These are phyloP conservation scores for Drosophila mayri DNA, from an alignment of 1,140 invertebrate species.

Conservation along the genomic window DNA sequence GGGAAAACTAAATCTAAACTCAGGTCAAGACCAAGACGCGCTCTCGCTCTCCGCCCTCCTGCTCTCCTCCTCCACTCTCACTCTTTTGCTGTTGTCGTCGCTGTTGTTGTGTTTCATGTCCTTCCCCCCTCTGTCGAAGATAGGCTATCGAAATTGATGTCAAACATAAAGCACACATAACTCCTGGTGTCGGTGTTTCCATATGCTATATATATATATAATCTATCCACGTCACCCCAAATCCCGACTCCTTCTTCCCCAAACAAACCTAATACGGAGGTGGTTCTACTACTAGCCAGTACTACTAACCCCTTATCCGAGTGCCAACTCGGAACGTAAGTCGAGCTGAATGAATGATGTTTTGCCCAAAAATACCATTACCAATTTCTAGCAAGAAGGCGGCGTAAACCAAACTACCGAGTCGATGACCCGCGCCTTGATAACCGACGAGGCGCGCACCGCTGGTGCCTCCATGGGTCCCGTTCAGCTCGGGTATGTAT, in stretches of 20 bases:
- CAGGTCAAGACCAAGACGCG: conserved; percentile 48
- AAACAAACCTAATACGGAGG: conserved; percentile 37
- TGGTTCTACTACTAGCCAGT: conserved; percentile 43
- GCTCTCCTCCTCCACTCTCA: conserved; percentile 38
- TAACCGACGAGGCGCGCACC: conserved; percentile 94
- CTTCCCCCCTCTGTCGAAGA: conserved; percentile 1
- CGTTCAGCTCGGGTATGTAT: conserved; percentile 96
- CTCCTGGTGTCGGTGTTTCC: conserved; percentile 63
- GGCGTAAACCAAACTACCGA: conserved; percentile 94
- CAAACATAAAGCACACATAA: conserved; percentile 45
- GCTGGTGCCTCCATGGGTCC: conserved; percentile 92
- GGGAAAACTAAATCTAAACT: conserved; percentile 73
- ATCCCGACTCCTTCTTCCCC: background rate
- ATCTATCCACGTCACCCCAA: background rate
- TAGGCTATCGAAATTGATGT: conserved; percentile 36
- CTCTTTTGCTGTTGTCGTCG: conserved; percentile 35
- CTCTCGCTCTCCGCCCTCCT: conserved; percentile 61
- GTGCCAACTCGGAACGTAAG: conserved; percentile 15
- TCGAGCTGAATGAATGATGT: conserved; percentile 37
- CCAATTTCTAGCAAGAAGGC: conserved; percentile 91
- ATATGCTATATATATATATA: conserved; percentile 3
- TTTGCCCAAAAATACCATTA: conserved; percentile 43
- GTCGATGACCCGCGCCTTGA: conserved; percentile 95
- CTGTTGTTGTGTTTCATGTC: conserved; percentile 44
- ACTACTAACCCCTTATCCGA: conserved; percentile 19